These are phyloP conservation scores for Erethizon dorsatum DNA, from an alignment of 2,797 vertebrate genomes.

Conservation along the genomic window DNA sequence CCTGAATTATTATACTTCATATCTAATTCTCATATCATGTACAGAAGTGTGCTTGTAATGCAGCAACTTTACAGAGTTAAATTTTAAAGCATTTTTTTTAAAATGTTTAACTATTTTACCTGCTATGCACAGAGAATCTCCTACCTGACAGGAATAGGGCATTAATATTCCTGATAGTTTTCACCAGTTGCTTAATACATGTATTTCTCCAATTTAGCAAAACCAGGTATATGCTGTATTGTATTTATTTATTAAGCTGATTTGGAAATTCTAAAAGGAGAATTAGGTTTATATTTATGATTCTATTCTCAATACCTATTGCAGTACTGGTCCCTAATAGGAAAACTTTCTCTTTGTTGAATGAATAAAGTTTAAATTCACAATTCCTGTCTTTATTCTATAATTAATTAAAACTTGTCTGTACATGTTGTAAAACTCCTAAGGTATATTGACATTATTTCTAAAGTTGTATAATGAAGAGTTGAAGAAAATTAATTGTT, in stretches of 20 bases:
- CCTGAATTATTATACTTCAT: not conserved
- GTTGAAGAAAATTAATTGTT: not conserved
- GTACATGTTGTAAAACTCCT: not conserved
- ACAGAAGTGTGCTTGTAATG: not conserved
- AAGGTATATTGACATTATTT: constrained; percentile 27
- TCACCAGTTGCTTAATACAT: not conserved
- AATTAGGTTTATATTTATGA: constrained; percentile 34
- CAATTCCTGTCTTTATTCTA: constrained; percentile 47
- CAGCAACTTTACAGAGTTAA: not conserved
- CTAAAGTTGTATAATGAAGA: constrained; percentile 19
- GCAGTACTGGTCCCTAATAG: not conserved
- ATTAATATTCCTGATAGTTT: not conserved
- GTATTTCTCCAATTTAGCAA: not conserved
- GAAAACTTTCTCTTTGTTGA: constrained; percentile 53
- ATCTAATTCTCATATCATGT: not conserved
- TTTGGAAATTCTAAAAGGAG: constrained; percentile 56
- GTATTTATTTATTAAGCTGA: constrained; percentile 58
- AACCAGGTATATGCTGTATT: not conserved
- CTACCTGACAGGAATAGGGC: not conserved
- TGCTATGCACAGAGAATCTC: not conserved
- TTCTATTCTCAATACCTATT: constrained; percentile 47
- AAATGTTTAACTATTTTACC: not conserved
- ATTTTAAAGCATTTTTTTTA: not conserved
- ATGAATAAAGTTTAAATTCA: constrained; percentile 14
- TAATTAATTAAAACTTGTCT: constrained; percentile 62